Evolutionary conservation across 2,888 invertebrate species (phyloP), one percentile per base, ranked within the genome.

Genomic region (Auanema sp.): DNA sequence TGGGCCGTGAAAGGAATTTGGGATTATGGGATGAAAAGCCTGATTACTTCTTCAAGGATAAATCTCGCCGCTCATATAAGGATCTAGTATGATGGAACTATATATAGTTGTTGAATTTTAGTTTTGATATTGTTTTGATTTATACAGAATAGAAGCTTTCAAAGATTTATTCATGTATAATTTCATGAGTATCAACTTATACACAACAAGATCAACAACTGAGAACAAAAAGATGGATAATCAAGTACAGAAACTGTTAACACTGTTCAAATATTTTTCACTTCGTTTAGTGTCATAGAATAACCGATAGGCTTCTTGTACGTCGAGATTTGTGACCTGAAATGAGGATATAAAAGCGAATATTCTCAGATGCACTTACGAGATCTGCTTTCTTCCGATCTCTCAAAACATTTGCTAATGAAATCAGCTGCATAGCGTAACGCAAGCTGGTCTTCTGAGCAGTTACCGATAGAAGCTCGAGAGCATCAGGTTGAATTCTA

Each of bases 361-460:
- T n/a, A n/a, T n/a, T n/a, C n/a, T n/a, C n/a, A n/a, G n/a, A n/a
- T n/a, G n/a, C n/a, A 5, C 33, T 49, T 21, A 72, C 72, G 18
- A 21, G 40, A 16, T 65, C 66, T 2, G 23, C 24, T 23, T 67
- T 65, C 12, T 23, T 1, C 0, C 92, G 90, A 53, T 90, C 89
- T 60, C 93, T 90, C n/a, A 96, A 92, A n/a, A 98, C 89, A 74
- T 91, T 91, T 0, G 97, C 91, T 0, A 94, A 92, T 41, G 95
- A 94, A 78, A 98, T 97, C 41, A 98, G 88, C 83, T 99, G 98
- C 84, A 98, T 97, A 40, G 95, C 92, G 86, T 98, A 98, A 64
- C 98, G 89, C 14, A 98, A 87, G 0, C 94, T 94, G 0, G 96
- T 93, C 84, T 94, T 93, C 12, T 90, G 89, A 0, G 94, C 94